Evolutionary conservation across 1,140 invertebrate species (phyloP).

Genomic region (Marisa cornuarietis): DNA sequence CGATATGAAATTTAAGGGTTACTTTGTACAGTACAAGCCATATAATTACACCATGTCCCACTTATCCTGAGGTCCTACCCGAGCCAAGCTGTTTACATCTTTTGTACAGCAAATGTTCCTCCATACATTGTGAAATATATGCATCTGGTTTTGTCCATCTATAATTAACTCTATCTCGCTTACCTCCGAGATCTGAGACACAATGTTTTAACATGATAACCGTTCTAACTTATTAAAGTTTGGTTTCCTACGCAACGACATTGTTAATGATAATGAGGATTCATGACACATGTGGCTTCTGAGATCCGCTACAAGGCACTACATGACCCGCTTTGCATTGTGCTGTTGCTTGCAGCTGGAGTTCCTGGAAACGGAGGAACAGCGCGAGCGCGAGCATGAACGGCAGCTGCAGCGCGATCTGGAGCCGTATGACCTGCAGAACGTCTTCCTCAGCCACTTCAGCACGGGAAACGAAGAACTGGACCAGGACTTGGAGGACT

Average conservation of each 20-base stretch:
- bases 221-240: neutral
- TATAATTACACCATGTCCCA: neutral
- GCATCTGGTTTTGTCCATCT: neutral
- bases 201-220: too few species aligned
- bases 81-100: neutral
- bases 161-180: neutral
- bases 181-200: neutral
- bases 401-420: too few species aligned
- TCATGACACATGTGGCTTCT: too few species aligned
- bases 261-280: neutral
- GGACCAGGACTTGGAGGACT: neutral
- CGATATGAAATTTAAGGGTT: too few species aligned
- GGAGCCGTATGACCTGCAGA: neutral
- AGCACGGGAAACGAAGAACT: neutral
- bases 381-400: constrained; percentile 23
- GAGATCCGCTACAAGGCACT: neutral
- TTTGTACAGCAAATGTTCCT: too few species aligned
- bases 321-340: neutral
- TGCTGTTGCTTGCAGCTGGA: constrained; percentile 32
- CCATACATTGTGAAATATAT: neutral
- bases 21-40: too few species aligned
- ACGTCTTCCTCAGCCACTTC: neutral
- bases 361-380: constrained; percentile 47
- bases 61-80: neutral
- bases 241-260: neutral